These are phyloP conservation scores for Sardina pilchardus DNA, from an alignment of 2,113 vertebrate genomes.

Conservation along the genomic window DNA sequence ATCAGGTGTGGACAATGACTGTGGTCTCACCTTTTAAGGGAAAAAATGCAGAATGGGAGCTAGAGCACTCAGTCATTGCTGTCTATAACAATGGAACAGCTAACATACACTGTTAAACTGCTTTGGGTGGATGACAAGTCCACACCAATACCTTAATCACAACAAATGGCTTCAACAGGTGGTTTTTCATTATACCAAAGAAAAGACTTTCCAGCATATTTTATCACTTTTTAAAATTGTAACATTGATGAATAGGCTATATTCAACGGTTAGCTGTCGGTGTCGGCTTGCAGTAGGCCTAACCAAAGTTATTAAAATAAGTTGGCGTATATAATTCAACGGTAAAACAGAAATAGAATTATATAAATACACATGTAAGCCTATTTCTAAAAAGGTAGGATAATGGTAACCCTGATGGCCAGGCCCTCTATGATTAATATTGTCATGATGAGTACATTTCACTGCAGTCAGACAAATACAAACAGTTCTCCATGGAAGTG, in stretches of 20 bases:
- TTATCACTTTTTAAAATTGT: not conserved
- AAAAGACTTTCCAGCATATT: not conserved
- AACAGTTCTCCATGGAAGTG: not conserved
- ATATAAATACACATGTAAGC: not conserved
- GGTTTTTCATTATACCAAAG: not conserved
- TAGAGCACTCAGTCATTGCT: not conserved
- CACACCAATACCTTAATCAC: not conserved
- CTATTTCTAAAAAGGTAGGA: not conserved
- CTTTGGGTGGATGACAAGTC: not conserved
- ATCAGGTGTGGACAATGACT: not conserved
- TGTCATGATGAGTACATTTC: not conserved
- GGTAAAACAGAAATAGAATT: no score
- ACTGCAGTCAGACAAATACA: not conserved
- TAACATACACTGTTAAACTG: no score
- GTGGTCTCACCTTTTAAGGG: not conserved
- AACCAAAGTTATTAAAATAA: no score
- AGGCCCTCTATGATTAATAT: not conserved
- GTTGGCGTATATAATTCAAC: no score
- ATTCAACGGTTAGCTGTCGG: no score
- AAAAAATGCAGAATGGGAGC: not conserved
- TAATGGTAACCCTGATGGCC: not conserved
- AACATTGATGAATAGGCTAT: not conserved
- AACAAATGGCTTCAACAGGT: not conserved
- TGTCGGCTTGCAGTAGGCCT: no score
- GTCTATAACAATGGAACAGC: not conserved